Evolutionary conservation across 2,888 invertebrate genomes (phyloP).

Genomic region (Drosophila anceps): DNA sequence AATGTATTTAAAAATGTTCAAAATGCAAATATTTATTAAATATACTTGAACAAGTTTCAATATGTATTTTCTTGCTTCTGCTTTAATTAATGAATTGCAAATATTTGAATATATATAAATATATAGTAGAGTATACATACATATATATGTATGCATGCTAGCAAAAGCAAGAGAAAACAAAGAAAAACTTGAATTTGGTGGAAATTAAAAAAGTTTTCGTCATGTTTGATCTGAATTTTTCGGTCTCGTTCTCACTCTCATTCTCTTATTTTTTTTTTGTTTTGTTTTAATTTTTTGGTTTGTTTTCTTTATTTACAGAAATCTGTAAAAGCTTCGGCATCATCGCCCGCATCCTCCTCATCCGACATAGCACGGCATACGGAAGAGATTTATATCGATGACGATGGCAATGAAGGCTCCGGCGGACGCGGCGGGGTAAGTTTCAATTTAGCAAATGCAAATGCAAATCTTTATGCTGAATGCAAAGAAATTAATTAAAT

Average conservation of each 20-base stretch:
- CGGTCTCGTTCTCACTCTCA: background rate
- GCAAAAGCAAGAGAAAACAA: slow-evolving; percentile 18
- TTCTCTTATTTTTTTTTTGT: background rate
- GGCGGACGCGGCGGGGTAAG: slow-evolving; percentile 89
- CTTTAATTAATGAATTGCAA: slow-evolving; percentile 67
- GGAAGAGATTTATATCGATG: slow-evolving; percentile 91
- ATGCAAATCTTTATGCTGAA: slow-evolving; percentile 15
- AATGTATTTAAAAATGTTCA: background rate
- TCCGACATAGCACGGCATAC: slow-evolving; percentile 76
- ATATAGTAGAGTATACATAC: background rate
- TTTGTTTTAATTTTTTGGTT: background rate
- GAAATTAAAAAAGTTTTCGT: slow-evolving; percentile 72
- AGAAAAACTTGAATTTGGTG: slow-evolving; percentile 46
- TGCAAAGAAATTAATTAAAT: slow-evolving; percentile 41
- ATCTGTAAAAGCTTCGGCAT: slow-evolving; percentile 79
- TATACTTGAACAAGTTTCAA: background rate
- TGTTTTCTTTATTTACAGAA: slow-evolving; percentile 76
- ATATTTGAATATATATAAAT: slow-evolving; percentile 57
- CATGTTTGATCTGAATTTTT: slow-evolving; percentile 27
- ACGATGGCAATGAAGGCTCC: slow-evolving; percentile 91
- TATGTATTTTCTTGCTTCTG: slow-evolving; percentile 3
- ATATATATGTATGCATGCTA: background rate
- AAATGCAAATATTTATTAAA: background rate
- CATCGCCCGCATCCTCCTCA: slow-evolving; percentile 63
- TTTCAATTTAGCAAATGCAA: slow-evolving; percentile 31